A percentile compares a stretch with the other conserved stretches of the same genome.
phyloP scores from a whole-genome alignment of 2,888 invertebrate species.

The Congeria kusceri region DNA sequence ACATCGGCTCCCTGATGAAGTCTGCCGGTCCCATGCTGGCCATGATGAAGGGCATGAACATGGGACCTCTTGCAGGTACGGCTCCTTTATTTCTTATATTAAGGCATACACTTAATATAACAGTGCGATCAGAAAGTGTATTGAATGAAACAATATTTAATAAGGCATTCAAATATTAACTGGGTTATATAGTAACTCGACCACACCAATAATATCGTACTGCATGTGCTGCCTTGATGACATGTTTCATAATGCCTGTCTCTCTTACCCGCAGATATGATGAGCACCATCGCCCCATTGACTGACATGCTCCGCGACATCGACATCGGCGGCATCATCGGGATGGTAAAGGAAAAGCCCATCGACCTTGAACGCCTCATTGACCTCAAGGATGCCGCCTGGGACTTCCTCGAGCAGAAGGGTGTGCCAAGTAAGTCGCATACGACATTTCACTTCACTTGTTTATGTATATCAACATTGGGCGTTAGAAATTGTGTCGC shows the following conservation, averaged over 20 bases:
- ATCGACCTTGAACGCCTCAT: constrained; percentile 22
- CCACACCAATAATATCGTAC: too few species aligned
- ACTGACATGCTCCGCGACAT: constrained; percentile 15
- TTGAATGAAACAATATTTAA: too few species aligned
- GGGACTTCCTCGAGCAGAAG: constrained; percentile 40
- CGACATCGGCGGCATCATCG: constrained; percentile 1
- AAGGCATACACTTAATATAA: too few species aligned
- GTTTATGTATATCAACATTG: not conserved
- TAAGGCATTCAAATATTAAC: too few species aligned
- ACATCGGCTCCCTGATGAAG: constrained; percentile 40
- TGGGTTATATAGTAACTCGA: too few species aligned
- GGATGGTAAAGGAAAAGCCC: not conserved
- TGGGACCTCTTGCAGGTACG: constrained; percentile 39
- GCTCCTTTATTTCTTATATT: too few species aligned
- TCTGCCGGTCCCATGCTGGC: constrained; percentile 41
- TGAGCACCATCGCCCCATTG: not conserved
- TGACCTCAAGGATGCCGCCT: constrained; percentile 34
- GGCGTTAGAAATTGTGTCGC: too few species aligned
- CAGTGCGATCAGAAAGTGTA: too few species aligned
- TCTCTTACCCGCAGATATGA: too few species aligned
- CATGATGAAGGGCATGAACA: constrained; percentile 53
- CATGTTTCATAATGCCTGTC: too few species aligned
- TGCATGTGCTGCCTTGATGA: too few species aligned
- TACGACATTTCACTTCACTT: not conserved
- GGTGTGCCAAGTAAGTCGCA: constrained; percentile 48